Evolutionary conservation across 2,113 vertebrate genomes (phyloP), one percentile per base, ranked within the genome.

Genomic region (Anseranas semipalmata): DNA sequence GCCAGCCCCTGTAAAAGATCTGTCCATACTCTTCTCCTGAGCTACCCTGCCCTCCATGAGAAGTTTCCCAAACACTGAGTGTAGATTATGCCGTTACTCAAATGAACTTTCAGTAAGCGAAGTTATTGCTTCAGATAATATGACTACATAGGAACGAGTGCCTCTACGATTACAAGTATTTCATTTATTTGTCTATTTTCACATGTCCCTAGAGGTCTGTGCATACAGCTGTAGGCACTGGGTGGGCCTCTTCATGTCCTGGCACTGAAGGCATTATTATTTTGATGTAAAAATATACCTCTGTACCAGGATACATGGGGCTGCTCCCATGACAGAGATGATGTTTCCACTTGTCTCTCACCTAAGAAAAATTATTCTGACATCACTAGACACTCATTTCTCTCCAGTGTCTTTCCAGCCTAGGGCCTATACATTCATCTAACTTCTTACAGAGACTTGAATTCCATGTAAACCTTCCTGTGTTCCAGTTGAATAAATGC

Each of bases 171-270:
- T 76, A 87, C 16, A 62, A 60, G 46, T 86, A 62, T 71, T 86
- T 92, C 52, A 84, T 71, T 95, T 95, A 85, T 83, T 93, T 91
- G 37, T 50, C 72, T 88, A 24, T 83, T 96, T 86, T 60, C 63
- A 84, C 52, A 43, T 37, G 62, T 9, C 65, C 58, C 79, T 68
- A 81, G 81, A 86, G 41, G 33, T 56, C 20, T 70, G 28, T 63
- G 28, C 39, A 62, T 76, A 59, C 20, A 94, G 75, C 75, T 74
- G 56, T 30, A 88, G 39, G 72, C 41, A 39, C 56, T 39, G 32
- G 5, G 21, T 77, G 37, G 55, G 50, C 53, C 35, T 85, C 4
- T 78, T 78, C 10, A 71, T 90, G 32, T 35, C 33, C 46, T 78
- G 41, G 37, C 59, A 86, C 15, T 55, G 63, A 87, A 93, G 32